Percentiles rank a stretch among this genome's conserved stretches.
Conservation (phyloP, 2,888 invertebrate species). For the Scaptomyza cyrtandrae region DNA sequence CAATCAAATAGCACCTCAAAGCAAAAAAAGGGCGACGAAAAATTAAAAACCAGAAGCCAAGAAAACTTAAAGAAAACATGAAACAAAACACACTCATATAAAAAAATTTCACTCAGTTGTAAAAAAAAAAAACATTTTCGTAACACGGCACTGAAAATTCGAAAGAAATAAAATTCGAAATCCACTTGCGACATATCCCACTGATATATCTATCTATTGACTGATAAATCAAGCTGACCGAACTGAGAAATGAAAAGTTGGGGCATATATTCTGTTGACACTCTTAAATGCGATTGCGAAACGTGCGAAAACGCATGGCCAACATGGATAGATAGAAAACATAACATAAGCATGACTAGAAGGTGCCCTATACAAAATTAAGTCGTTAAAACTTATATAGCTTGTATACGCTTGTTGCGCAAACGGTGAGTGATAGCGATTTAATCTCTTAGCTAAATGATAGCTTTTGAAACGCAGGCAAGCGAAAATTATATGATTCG, state of each 20-base stretch:
- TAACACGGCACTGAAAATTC: conserved; percentile 39
- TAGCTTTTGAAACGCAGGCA: too few species aligned
- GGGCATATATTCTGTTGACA: conserved; percentile 49
- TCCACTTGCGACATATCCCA: conserved; percentile 45
- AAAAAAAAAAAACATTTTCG: conserved; percentile 71
- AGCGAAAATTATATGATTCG: too few species aligned
- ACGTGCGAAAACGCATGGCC: conserved; percentile 49
- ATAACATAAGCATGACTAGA: neutral
- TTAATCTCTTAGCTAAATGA: too few species aligned
- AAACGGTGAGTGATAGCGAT: too few species aligned
- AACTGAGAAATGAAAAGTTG: conserved; percentile 5
- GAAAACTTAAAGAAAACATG: conserved; percentile 17
- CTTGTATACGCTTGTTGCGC: too few species aligned
- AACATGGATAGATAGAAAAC: neutral
- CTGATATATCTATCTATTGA: conserved; percentile 3
- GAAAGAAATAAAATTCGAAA: conserved; percentile 37
- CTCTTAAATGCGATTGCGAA: conserved; percentile 29
- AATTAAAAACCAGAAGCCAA: conserved; percentile 1
- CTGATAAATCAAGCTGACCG: conserved; percentile 14
- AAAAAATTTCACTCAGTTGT: conserved; percentile 71
- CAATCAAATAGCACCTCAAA: conserved; percentile 66
- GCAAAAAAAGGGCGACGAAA: conserved; percentile 2
- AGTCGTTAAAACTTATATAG: too few species aligned
- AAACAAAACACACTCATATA: conserved; percentile 20
- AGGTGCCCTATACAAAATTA: neutral